These are phyloP conservation scores for Conomelus anceps DNA, from an alignment of 2,888 invertebrate species.

Conservation along the genomic window DNA sequence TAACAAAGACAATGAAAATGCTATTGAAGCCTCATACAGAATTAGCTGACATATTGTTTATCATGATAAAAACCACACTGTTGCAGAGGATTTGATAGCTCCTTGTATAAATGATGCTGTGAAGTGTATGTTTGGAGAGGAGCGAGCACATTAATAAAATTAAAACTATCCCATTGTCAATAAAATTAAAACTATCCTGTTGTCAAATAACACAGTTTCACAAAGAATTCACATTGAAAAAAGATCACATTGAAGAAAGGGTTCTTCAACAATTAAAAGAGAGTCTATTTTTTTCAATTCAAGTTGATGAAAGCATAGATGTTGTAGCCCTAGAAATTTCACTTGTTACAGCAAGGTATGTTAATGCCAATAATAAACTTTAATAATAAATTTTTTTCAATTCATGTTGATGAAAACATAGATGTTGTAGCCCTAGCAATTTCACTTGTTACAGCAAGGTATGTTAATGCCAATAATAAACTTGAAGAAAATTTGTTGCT, in stretches of 20 bases:
- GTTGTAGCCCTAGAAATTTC: neutral
- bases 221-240: neutral
- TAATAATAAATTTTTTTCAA: no score
- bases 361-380: neutral
- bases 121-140: conserved; percentile 4
- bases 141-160: neutral
- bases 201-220: conserved; percentile 1
- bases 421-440: neutral
- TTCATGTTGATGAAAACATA: conserved; percentile 6
- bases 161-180: neutral
- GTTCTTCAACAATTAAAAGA: neutral
- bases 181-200: no score
- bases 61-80: neutral
- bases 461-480: neutral
- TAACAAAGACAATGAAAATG: conserved; percentile 11
- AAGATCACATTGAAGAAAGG: conserved; percentile 5
- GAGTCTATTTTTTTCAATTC: conserved; percentile 1
- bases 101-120: neutral
- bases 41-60: conserved; percentile 3
- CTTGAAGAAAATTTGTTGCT: neutral
- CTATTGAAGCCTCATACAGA: neutral
- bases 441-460: conserved; percentile 5
- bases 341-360: conserved; percentile 5
- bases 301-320: conserved; percentile 11
- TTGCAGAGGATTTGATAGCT: conserved; percentile 4